phyloP scores from a whole-genome alignment of 1,140 invertebrate species.

The Homalodisca vitripennis region DNA sequence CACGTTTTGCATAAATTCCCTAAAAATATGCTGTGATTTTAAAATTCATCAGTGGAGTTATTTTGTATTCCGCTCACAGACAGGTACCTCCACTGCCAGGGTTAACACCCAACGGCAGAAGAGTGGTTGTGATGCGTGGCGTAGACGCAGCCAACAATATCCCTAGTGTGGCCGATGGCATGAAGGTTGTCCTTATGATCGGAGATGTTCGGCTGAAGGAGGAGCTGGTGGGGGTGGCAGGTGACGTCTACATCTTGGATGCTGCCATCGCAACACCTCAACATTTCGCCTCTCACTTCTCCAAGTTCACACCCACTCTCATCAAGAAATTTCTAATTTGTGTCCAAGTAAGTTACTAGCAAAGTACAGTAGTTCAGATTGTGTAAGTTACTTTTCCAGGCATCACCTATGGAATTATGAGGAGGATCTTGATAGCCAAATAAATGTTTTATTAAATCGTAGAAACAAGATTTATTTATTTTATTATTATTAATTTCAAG shows the following conservation, averaged over 20 bases:
- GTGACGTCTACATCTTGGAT: slow-evolving; percentile 77
- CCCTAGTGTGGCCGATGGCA: slow-evolving; percentile 61
- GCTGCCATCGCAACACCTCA: slow-evolving; percentile 68
- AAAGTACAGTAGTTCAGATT: too few relatives aligned
- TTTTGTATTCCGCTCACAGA: slow-evolving; percentile 59
- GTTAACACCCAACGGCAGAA: slow-evolving; percentile 70
- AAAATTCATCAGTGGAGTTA: too few relatives aligned
- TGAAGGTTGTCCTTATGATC: slow-evolving; percentile 79
- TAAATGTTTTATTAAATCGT: too few relatives aligned
- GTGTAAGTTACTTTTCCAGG: too few relatives aligned
- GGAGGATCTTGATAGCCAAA: too few relatives aligned
- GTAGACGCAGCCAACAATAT: slow-evolving; percentile 55
- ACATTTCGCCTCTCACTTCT: slow-evolving; percentile 71
- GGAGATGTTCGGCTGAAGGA: slow-evolving; percentile 75
- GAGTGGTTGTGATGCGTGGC: slow-evolving; percentile 70
- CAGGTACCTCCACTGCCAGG: slow-evolving; percentile 74
- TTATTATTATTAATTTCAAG: too few relatives aligned
- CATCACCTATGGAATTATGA: too few relatives aligned
- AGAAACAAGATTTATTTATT: too few relatives aligned
- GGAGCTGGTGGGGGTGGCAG: slow-evolving; percentile 72
- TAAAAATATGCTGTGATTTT: too few relatives aligned
- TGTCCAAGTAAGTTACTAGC: slow-evolving; percentile 60
- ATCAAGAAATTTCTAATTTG: slow-evolving; percentile 81
- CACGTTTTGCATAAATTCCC: too few relatives aligned
- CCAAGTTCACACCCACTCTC: slow-evolving; percentile 70